Percentiles rank a stretch among this genome's conserved stretches.
phyloP scores from a whole-genome alignment of 2,888 invertebrate species.

The Eutolmus rufibarbis region DNA sequence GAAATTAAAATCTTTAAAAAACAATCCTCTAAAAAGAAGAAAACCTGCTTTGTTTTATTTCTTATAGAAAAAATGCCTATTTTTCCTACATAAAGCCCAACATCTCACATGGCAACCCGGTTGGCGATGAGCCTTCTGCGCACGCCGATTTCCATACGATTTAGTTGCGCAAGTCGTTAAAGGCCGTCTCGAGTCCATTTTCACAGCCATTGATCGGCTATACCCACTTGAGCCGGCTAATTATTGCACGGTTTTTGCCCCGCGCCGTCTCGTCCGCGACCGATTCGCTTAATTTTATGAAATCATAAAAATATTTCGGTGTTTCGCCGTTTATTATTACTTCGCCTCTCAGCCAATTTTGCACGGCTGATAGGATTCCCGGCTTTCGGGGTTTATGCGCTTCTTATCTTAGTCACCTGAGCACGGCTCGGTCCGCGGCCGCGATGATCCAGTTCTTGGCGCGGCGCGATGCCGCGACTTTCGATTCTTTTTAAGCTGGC shows the following conservation, averaged over 20 bases:
- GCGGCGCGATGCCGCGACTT: background rate
- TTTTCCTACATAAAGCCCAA: background rate
- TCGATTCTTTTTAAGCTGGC: background rate
- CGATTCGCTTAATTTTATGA: background rate
- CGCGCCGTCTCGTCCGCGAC: background rate
- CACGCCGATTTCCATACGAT: conserved; percentile 23
- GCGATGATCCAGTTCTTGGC: background rate
- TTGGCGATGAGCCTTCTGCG: background rate
- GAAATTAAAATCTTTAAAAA: too few relatives aligned
- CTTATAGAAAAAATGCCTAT: background rate
- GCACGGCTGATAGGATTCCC: conserved; percentile 23
- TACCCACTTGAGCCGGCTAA: conserved; percentile 1
- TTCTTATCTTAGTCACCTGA: background rate
- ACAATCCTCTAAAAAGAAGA: too few relatives aligned
- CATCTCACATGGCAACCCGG: background rate
- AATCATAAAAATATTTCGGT: background rate
- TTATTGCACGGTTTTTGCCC: background rate
- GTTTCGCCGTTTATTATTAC: conserved; percentile 7
- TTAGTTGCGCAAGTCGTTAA: conserved; percentile 24
- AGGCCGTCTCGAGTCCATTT: background rate
- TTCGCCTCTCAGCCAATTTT: background rate
- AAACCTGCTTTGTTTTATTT: too few relatives aligned
- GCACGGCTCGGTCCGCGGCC: background rate
- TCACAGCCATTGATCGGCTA: conserved; percentile 32
- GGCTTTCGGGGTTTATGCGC: background rate